Conservation (phyloP, 1,140 invertebrate species). For the Ceratosolen solmsi region DNA sequence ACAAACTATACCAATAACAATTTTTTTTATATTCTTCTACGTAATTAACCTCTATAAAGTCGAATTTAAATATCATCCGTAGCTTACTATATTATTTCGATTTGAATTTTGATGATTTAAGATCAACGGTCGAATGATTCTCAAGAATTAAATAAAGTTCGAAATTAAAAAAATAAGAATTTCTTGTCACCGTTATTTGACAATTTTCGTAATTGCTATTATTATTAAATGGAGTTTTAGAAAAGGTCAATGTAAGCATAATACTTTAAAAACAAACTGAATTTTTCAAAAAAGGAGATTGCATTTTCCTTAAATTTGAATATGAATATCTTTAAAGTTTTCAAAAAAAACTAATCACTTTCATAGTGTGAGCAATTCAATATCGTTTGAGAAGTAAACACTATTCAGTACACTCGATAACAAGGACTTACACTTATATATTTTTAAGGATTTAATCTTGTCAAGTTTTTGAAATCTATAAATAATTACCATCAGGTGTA, state of each 20-base stretch:
- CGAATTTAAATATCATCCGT: not conserved
- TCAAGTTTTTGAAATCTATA: slow-evolving; percentile 34
- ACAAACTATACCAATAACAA: not conserved
- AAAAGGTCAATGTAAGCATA: no score
- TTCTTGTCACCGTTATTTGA: no score
- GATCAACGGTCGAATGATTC: no score
- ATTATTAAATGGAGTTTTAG: not conserved
- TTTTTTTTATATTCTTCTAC: not conserved
- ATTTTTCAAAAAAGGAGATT: no score
- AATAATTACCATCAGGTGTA: slow-evolving; percentile 40
- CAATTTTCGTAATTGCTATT: no score
- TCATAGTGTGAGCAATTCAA: slow-evolving; percentile 33
- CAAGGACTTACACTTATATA: slow-evolving; percentile 39
- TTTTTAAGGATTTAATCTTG: slow-evolving; percentile 43
- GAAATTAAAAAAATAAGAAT: no score
- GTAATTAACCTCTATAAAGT: not conserved
- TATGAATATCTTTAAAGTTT: slow-evolving; percentile 3
- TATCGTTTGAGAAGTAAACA: slow-evolving; percentile 11
- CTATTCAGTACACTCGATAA: slow-evolving; percentile 37
- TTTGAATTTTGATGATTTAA: no score
- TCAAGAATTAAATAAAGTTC: no score
- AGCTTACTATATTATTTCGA: no score
- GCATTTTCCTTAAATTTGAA: not conserved
- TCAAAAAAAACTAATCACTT: slow-evolving; percentile 1
- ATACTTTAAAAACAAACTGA: no score